A percentile compares a stretch with the other conserved stretches of the same genome.
phyloP scores from a whole-genome alignment of 2,888 invertebrate species.

The Pollenia angustigena region DNA sequence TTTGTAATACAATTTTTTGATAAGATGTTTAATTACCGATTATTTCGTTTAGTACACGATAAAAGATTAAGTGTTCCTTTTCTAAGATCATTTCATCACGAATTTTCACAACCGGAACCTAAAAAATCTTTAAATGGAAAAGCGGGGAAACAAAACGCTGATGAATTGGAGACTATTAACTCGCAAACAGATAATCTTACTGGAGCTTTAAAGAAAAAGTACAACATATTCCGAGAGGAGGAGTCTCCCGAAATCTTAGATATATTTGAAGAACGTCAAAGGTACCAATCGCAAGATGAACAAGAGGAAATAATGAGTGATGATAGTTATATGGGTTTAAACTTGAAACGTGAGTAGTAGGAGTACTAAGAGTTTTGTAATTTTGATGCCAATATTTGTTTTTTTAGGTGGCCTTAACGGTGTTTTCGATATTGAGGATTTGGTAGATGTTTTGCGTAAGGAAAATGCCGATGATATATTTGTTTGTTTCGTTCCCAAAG shows the following conservation, averaged over 20 bases:
- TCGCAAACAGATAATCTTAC: conserved; percentile 77
- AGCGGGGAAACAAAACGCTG: not conserved
- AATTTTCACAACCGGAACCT: conserved; percentile 79
- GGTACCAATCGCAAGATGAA: conserved; percentile 77
- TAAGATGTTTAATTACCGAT: conserved; percentile 77
- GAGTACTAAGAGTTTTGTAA: not conserved
- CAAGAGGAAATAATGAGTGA: conserved; percentile 78
- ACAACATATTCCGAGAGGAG: conserved; percentile 89
- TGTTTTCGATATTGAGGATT: conserved; percentile 94
- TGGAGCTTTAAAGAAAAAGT: conserved; percentile 86
- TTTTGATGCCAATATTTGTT: not conserved
- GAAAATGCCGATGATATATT: conserved; percentile 93
- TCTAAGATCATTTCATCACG: conserved; percentile 80
- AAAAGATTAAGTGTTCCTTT: conserved; percentile 77
- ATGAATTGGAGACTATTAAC: not conserved
- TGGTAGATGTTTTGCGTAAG: conserved; percentile 89
- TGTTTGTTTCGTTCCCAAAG: conserved; percentile 90
- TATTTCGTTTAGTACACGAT: conserved; percentile 78
- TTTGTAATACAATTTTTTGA: conserved; percentile 8
- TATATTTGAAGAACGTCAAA: conserved; percentile 88
- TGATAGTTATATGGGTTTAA: conserved; percentile 84
- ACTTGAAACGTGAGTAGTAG: conserved; percentile 86
- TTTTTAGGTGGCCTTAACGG: conserved; percentile 90
- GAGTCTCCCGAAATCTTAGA: conserved; percentile 90
- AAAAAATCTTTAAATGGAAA: not conserved